Percentiles rank a stretch among this genome's conserved stretches.
phyloP scores from a whole-genome alignment of 2,888 invertebrate species.

The Diloba caeruleocephala region DNA sequence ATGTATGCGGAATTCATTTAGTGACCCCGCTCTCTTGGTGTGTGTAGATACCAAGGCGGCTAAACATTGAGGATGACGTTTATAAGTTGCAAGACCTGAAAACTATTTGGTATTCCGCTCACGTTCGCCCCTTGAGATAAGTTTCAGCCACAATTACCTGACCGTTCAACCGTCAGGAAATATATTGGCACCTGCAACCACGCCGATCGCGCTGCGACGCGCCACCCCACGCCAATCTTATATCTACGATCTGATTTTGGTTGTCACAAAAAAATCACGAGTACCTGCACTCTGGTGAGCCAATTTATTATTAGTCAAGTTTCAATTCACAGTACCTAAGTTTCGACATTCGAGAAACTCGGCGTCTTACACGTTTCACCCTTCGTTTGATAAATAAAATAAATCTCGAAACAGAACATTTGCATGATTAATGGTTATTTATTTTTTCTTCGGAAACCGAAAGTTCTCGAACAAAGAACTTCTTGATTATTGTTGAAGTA shows the following conservation, averaged over 20 bases:
- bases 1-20: constrained; percentile 35
- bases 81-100: constrained; percentile 81
- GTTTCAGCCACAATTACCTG: constrained; percentile 88
- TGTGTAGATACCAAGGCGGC: constrained; percentile 38
- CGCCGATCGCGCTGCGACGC: constrained; percentile 57
- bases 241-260: constrained; percentile 76
- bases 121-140: constrained; percentile 85
- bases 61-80: constrained; percentile 68
- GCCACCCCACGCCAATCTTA: constrained; percentile 68
- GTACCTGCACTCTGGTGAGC: constrained; percentile 50
- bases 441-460: constrained; percentile 69
- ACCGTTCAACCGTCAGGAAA: constrained; percentile 86
- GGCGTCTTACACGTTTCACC: constrained; percentile 55
- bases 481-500: constrained; percentile 78
- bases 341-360: constrained; percentile 31
- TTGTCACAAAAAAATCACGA: constrained; percentile 58
- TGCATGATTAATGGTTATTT: constrained; percentile 77
- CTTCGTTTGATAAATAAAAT: constrained; percentile 65
- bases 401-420: constrained; percentile 69
- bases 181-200: constrained; percentile 86
- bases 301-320: constrained; percentile 63
- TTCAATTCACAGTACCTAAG: constrained; percentile 58
- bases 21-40: constrained; percentile 20
- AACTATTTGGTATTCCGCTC: constrained; percentile 80
- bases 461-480: constrained; percentile 74